Conservation (phyloP, 64 coral and sea anemone species). For the Actinia equina region DNA sequence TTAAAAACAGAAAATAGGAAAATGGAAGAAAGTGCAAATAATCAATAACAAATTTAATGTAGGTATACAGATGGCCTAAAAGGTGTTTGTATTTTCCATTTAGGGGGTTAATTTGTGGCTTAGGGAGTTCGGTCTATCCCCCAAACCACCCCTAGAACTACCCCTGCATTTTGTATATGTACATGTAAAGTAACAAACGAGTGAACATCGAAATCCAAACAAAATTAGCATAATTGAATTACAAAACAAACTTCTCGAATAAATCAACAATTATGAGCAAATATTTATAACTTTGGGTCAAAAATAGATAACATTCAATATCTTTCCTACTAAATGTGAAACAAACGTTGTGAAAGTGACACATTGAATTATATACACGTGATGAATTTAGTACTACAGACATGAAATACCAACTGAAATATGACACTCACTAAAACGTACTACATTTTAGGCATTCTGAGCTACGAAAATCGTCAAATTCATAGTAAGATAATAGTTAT, state of each 20-base stretch:
- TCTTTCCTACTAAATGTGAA: background rate
- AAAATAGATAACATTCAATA: background rate
- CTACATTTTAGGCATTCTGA: background rate
- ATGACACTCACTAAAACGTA: background rate
- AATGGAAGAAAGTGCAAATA: too few species aligned
- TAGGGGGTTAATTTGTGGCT: too few species aligned
- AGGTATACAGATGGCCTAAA: too few species aligned
- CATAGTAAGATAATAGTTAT: background rate
- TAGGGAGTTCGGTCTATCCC: too few species aligned
- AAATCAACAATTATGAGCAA: background rate
- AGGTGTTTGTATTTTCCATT: too few species aligned
- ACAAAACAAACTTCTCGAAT: background rate
- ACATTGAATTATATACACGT: background rate
- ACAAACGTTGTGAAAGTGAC: background rate
- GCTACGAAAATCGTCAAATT: background rate
- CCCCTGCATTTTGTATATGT: too few species aligned
- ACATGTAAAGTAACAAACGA: background rate
- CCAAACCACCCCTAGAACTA: too few species aligned
- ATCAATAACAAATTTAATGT: too few species aligned
- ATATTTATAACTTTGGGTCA: background rate
- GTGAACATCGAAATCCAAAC: background rate
- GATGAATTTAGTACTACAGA: background rate
- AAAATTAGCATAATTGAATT: background rate
- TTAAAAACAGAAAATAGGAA: too few species aligned
- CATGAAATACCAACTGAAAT: background rate